Percentiles rank a stretch among this genome's conserved stretches.
Evolutionary conservation across 2,797 vertebrate genomes (phyloP).

Genomic region (Catharus ustulatus): DNA sequence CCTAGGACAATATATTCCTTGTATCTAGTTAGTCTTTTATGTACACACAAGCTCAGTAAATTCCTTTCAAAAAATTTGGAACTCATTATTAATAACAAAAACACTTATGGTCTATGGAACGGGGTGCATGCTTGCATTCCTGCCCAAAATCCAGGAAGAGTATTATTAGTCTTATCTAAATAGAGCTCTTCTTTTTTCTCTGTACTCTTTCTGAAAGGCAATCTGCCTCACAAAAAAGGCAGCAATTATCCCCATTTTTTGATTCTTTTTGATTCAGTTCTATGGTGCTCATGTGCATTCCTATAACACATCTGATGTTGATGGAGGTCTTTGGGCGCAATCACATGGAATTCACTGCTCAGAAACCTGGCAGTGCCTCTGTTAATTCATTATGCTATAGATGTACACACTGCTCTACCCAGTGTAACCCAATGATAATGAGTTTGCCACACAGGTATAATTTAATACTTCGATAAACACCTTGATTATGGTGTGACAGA

Average conservation of each 20-base stretch:
- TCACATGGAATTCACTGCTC: not conserved
- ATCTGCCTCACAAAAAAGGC: conserved; percentile 22
- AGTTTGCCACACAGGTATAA: not conserved
- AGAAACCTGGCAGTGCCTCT: not conserved
- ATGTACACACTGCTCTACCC: not conserved
- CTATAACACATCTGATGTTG: not conserved
- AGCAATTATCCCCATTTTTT: conserved; percentile 10
- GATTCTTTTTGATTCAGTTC: not conserved
- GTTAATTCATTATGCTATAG: not conserved
- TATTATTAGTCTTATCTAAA: not conserved
- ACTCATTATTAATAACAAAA: not conserved
- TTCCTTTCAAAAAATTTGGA: not conserved
- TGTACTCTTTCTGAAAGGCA: conserved; percentile 5
- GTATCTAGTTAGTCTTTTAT: not conserved
- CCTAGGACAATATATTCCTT: not conserved
- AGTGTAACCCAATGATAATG: not conserved
- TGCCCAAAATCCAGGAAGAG: not conserved
- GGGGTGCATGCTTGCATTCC: not conserved
- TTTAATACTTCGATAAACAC: not conserved
- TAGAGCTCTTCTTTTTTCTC: not conserved
- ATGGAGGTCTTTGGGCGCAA: not conserved
- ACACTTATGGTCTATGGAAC: not conserved
- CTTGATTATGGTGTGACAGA: not conserved
- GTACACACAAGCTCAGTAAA: not conserved
- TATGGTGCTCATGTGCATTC: not conserved